These are phyloP conservation scores for Marisa cornuarietis DNA, from an alignment of 1,140 invertebrate genomes.

Conservation along the genomic window DNA sequence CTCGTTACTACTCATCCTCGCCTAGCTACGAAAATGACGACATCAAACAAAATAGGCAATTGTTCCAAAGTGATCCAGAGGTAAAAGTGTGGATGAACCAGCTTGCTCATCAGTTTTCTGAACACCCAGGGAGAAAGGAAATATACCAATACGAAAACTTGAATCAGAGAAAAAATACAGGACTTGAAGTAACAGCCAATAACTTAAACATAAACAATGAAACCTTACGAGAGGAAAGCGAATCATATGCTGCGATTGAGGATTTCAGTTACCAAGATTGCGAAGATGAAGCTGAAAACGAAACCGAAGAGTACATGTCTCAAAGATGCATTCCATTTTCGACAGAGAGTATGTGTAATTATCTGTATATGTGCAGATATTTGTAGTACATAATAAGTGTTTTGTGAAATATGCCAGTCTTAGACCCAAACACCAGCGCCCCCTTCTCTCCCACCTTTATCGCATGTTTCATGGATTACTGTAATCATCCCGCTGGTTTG, in stretches of 20 bases:
- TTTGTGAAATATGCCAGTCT: too few relatives aligned
- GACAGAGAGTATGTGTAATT: conserved; percentile 14
- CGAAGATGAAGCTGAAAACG: not conserved
- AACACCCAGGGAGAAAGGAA: not conserved
- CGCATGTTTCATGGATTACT: too few relatives aligned
- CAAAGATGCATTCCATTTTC: conserved; percentile 1
- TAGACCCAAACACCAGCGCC: too few relatives aligned
- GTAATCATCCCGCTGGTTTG: too few relatives aligned
- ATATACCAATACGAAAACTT: not conserved
- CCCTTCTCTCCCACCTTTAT: too few relatives aligned
- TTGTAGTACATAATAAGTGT: too few relatives aligned
- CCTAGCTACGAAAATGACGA: not conserved
- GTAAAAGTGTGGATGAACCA: conserved; percentile 1
- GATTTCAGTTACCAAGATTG: conserved; percentile 14
- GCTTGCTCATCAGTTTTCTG: conserved; percentile 2
- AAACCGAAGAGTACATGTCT: not conserved
- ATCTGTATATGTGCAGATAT: too few relatives aligned
- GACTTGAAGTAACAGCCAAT: not conserved
- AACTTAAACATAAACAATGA: not conserved
- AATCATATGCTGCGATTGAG: conserved; percentile 5
- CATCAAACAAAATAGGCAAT: not conserved
- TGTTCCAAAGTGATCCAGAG: conserved; percentile 2
- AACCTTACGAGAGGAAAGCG: not conserved
- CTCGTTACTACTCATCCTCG: not conserved
- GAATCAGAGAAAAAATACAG: not conserved